Base-by-base conservation (phyloP, 2,113 vertebrate genomes). In the Otolemur garnettii region DNA sequence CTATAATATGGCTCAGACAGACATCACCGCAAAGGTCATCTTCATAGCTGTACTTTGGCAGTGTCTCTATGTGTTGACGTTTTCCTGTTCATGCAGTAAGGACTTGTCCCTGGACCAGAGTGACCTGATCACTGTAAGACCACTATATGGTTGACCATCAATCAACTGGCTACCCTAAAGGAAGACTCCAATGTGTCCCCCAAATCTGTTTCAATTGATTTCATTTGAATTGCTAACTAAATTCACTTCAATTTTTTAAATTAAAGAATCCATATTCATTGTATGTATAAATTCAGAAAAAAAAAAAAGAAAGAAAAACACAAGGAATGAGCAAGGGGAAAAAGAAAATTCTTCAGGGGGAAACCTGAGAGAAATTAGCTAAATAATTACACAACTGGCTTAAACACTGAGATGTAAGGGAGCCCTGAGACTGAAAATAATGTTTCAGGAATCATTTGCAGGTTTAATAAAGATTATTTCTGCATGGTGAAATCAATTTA, bases 301-400 rank as follows among this genome's bases (percentile, higher is more conserved):
- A 87, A 78, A 33, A 87, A 33, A 87, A 78, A 66, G 19, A 85
- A 33, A 87, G 26, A 87, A 78, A 94, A 74, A 92, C 82, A 82
- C 2, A 72, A 53, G 28, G 18, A 82, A 74, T 87, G 13, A 87
- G 33, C 21, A 42, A 81, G 68, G 21, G 15, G 7, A 87, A 60
- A 22, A 80, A 81, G 26, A 87, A 4, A 66, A 79, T 21, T 80
- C 7, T 30, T 82, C 69, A 38, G 11, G 62, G 35, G 26, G 95
- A 91, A 93, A 66, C 17, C 19, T 77, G 33, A 33, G 19, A 95
- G 72, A 97, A 95, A 59, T 71, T n/a, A 66, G 42, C 42, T 88
- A 38, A 81, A 38, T 87, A 91, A 86, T 59, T 55, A 66, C 53
- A 88, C 6, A 91, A 30, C 33, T 86, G 50, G 33, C 17, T 94